phyloP scores from a whole-genome alignment of 2,113 vertebrate species.

The Dasyornis broadbenti region DNA sequence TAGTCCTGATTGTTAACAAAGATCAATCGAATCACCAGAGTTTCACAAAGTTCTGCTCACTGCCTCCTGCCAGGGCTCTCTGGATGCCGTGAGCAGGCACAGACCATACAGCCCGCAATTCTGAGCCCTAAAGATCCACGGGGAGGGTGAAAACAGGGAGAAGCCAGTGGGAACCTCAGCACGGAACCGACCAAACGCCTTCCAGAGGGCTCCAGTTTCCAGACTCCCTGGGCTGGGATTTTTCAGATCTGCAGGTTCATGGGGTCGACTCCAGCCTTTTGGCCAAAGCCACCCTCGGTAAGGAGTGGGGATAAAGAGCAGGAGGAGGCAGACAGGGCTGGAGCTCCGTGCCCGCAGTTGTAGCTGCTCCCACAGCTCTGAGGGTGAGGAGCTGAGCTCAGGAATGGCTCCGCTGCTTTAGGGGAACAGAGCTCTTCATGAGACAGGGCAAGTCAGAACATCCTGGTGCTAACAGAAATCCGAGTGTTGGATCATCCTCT shows the following conservation, averaged over 20 bases:
- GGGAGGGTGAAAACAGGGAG: too few species aligned
- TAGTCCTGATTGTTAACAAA: neutral
- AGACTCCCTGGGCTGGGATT: too few species aligned
- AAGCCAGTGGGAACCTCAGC: too few species aligned
- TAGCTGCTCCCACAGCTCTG: accelerated
- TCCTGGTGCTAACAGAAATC: neutral
- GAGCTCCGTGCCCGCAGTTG: neutral
- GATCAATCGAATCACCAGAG: neutral
- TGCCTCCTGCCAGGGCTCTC: neutral
- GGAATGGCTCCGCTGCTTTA: neutral
- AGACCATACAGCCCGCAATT: neutral
- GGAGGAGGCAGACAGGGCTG: neutral
- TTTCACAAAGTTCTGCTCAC: neutral
- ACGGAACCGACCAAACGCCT: too few species aligned
- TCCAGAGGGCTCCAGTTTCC: too few species aligned
- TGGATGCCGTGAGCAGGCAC: neutral
- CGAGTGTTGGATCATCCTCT: neutral
- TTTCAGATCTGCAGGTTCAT: neutral
- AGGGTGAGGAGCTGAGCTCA: neutral
- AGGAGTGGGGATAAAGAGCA: neutral
- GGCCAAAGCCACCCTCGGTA: neutral
- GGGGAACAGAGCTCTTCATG: neutral
- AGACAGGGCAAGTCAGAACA: too few species aligned
- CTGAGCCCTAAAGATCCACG: too few species aligned
- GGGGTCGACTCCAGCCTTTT: too few species aligned